Evolutionary conservation across 1,140 invertebrate species (phyloP).

Genomic region (Trichomalopsis sarcophagae): DNA sequence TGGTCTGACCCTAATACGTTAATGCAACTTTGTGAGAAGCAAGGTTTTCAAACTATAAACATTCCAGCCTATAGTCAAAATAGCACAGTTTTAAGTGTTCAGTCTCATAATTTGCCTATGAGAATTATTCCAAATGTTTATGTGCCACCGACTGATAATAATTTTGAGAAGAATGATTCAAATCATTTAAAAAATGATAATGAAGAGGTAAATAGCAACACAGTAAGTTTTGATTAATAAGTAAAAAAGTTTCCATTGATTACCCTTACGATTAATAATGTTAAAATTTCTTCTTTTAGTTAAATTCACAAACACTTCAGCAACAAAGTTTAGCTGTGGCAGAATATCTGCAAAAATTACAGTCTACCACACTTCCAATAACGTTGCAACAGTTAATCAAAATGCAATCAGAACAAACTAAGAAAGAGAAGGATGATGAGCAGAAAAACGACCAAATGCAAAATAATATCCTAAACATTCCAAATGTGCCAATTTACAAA

Average conservation of each 20-base stretch:
- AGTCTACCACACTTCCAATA: slow-evolving; percentile 69
- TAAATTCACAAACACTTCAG: slow-evolving; percentile 65
- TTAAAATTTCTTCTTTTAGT: slow-evolving; percentile 36
- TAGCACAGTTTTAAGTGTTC: slow-evolving; percentile 63
- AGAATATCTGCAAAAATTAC: slow-evolving; percentile 72
- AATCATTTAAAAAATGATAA: slow-evolving; percentile 55
- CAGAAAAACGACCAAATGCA: slow-evolving; percentile 65
- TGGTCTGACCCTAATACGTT: slow-evolving; percentile 69
- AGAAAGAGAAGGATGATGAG: slow-evolving; percentile 69
- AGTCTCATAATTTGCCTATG: slow-evolving; percentile 66
- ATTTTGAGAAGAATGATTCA: slow-evolving; percentile 57
- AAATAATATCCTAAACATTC: slow-evolving; percentile 73
- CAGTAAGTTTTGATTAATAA: slow-evolving; percentile 43
- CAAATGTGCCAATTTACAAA: slow-evolving; percentile 67
- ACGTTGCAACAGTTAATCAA: slow-evolving; percentile 72
- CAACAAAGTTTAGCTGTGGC: slow-evolving; percentile 68
- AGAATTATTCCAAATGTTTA: slow-evolving; percentile 68
- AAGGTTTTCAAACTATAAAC: slow-evolving; percentile 69
- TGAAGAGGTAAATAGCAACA: slow-evolving; percentile 48
- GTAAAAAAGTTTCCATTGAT: not conserved
- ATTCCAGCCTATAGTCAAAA: slow-evolving; percentile 69
- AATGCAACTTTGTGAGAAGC: slow-evolving; percentile 70
- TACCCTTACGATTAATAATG: not conserved
- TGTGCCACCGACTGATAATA: slow-evolving; percentile 61
- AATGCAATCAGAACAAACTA: slow-evolving; percentile 67